A percentile compares a stretch with the other conserved stretches of the same genome.
Conservation (phyloP, 2,888 invertebrate genomes). For the Phyllotreta striolata region DNA sequence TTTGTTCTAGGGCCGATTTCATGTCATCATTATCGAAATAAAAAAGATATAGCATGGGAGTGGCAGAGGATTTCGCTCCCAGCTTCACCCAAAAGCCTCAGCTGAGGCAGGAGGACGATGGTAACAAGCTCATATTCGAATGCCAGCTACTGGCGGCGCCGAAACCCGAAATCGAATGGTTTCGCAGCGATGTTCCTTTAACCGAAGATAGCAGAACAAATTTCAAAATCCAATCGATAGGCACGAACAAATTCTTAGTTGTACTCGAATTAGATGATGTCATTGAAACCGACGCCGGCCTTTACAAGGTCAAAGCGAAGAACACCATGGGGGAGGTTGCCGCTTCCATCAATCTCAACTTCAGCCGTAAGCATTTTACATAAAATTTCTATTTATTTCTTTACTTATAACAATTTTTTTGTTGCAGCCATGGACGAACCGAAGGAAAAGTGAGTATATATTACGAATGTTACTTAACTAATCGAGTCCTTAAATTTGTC, state of each 20-base stretch:
- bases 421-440: slow-evolving; percentile 95
- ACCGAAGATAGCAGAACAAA: slow-evolving; percentile 85
- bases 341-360: slow-evolving; percentile 96
- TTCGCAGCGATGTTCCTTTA: slow-evolving; percentile 85
- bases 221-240: slow-evolving; percentile 87
- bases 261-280: slow-evolving; percentile 95
- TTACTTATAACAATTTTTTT: slow-evolving; percentile 50
- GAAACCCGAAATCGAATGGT: slow-evolving; percentile 92
- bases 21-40: slow-evolving; percentile 59
- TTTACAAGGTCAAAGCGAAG: slow-evolving; percentile 96
- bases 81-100: slow-evolving; percentile 99
- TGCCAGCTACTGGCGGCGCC: slow-evolving; percentile 89
- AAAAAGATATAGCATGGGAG: slow-evolving; percentile 71
- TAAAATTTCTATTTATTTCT: slow-evolving; percentile 1
- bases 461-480: not conserved
- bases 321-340: slow-evolving; percentile 98
- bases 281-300: slow-evolving; percentile 93
- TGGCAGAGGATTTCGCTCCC: slow-evolving; percentile 94
- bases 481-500: too few species aligned
- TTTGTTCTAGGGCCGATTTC: slow-evolving; percentile 56
- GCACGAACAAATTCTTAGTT: slow-evolving; percentile 86
- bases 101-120: slow-evolving; percentile 95
- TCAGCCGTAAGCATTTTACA: slow-evolving; percentile 86
- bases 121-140: slow-evolving; percentile 93
- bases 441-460: slow-evolving; percentile 91